A percentile compares a stretch with the other conserved stretches of the same genome.
Conservation (phyloP, 1,140 invertebrate genomes). For the Metaphire vulgaris region DNA sequence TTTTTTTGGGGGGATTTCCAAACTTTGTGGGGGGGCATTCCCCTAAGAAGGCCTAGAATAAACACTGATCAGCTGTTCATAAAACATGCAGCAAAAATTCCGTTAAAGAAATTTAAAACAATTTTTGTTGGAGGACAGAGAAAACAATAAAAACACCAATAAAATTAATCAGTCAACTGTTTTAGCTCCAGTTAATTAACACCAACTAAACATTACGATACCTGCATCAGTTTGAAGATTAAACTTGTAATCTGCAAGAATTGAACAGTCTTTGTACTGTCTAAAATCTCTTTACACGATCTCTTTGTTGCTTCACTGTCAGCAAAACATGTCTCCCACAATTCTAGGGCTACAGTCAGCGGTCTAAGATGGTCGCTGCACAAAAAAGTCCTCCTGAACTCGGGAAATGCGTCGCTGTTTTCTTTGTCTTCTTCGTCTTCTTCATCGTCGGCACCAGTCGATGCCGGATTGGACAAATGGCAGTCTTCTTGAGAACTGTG, state of each 20-base stretch:
- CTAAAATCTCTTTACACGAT: neutral
- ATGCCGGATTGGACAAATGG: neutral
- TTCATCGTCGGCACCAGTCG: neutral
- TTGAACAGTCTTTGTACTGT: neutral
- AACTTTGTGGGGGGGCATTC: too few species aligned
- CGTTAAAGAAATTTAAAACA: too few species aligned
- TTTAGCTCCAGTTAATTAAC: too few species aligned
- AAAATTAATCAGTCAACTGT: too few species aligned
- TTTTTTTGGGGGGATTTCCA: too few species aligned
- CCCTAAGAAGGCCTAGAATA: too few species aligned
- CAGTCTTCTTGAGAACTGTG: too few species aligned
- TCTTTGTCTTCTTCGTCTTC: neutral
- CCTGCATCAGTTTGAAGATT: neutral
- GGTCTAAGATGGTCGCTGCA: neutral
- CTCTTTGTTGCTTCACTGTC: neutral
- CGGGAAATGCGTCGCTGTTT: neutral
- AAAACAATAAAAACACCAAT: too few species aligned
- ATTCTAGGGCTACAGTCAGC: neutral
- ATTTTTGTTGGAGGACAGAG: too few species aligned
- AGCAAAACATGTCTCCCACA: neutral
- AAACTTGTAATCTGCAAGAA: neutral
- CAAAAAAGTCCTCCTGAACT: neutral
- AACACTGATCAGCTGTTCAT: too few species aligned
- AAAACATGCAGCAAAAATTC: too few species aligned
- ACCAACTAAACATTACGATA: too few species aligned